Base-by-base conservation (phyloP, 2,888 invertebrate species). In the Arge pagana region DNA sequence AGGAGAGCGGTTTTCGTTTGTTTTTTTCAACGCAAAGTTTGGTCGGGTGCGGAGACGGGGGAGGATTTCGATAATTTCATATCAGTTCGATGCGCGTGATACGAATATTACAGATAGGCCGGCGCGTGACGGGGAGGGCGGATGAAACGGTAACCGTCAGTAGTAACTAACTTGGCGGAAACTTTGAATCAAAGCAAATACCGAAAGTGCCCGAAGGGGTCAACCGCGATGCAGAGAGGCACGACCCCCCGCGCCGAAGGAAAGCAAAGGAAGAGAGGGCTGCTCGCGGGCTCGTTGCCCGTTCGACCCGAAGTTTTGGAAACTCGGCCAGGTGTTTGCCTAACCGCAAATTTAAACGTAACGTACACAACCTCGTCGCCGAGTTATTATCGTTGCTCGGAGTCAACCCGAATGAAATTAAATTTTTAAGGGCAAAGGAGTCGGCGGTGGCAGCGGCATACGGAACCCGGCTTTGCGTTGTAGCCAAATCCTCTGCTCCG, bases 111-210 rank as follows among this genome's bases (percentile, higher is more conserved):
- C n/a, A n/a, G n/a, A n/a, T n/a, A n/a, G n/a, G n/a, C n/a, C n/a
- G n/a, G n/a, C n/a, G n/a, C n/a, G n/a, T n/a, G n/a, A n/a, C n/a
- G n/a, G n/a, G n/a, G n/a, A n/a, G n/a, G n/a, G n/a, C 31, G 40
- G 39, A 49, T 43, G 33, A 37, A 31, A 37, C 28, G 50, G 23
- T 40, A 33, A 33, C 28, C 28, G 37, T 16, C 19, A 37, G 16
- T 49, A 43, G 62, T 73, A 73, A 72, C 72, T 71, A 72, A 74
- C 73, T 74, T 74, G 67, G 63, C 66, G 69, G 67, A 70, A 76
- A 74, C 72, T 74, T 72, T 58, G 67, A 75, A 74, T 76, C 74
- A 74, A 75, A 74, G 76, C 69, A 75, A 74, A 73, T 70, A 71
- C 63, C 58, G 65, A 66, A 72, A 72, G 65, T 71, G 70, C 68